These are phyloP conservation scores for Cacatua alba DNA, from an alignment of 2,113 vertebrate species.

Conservation along the genomic window DNA sequence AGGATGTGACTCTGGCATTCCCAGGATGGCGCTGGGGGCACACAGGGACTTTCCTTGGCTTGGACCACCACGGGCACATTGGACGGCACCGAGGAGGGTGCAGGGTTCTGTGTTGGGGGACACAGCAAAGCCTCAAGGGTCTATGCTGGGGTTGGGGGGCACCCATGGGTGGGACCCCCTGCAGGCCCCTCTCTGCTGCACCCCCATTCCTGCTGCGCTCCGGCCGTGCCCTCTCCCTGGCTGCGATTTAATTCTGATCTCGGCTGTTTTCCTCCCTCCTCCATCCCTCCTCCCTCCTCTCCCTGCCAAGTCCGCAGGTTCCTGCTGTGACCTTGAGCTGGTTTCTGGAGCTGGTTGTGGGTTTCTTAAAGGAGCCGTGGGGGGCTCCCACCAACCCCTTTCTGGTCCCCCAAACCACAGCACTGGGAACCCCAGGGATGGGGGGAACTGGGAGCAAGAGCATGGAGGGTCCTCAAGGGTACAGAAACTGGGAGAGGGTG, in stretches of 20 bases:
- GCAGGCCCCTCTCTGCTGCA: background rate
- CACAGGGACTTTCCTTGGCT: background rate
- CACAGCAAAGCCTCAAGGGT: fast-evolving
- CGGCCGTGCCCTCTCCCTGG: background rate
- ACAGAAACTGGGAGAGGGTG: background rate
- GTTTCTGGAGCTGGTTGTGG: constrained; percentile 28
- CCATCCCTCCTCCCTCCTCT: constrained; percentile 10
- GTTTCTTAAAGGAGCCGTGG: constrained; percentile 62
- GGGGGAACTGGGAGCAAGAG: background rate
- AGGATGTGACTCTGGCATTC: background rate
- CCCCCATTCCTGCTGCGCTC: fast-evolving
- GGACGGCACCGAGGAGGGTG: background rate
- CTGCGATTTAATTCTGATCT: constrained; percentile 13
- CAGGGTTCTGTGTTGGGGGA: background rate
- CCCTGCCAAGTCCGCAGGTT: constrained; percentile 71
- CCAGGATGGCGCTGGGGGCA: background rate
- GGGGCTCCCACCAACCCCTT: background rate
- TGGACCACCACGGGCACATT: fast-evolving
- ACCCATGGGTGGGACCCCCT: background rate
- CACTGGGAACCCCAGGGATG: fast-evolving
- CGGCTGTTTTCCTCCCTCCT: background rate
- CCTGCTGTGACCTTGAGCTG: constrained; percentile 69
- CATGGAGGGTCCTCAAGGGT: fast-evolving
- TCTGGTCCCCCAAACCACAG: background rate
- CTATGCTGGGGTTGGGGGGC: background rate